Evolutionary conservation across 2,113 vertebrate genomes (phyloP).

Genomic region (Crotophaga sulcirostris): DNA sequence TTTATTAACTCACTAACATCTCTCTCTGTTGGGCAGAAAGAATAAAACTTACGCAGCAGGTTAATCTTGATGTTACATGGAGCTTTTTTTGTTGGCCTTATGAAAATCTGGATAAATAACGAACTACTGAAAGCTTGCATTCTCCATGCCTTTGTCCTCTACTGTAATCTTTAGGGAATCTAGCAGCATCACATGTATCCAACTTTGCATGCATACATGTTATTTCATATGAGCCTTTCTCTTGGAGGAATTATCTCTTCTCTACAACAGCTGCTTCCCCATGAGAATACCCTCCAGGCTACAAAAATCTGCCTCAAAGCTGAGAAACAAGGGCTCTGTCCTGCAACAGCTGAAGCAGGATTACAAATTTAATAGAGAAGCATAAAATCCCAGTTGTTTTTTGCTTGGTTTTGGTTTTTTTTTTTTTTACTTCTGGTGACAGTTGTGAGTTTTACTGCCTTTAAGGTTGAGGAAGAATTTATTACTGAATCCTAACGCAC

Average conservation of each 20-base stretch:
- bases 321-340: background rate
- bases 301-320: background rate
- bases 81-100: background rate
- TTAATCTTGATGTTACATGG: background rate
- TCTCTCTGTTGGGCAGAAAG: background rate
- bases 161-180: background rate
- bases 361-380: background rate
- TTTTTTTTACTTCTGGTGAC: background rate
- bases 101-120: background rate
- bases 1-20: background rate
- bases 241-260: background rate
- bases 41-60: background rate
- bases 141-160: background rate
- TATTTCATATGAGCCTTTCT: background rate
- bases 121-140: background rate
- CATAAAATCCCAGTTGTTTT: background rate
- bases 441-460: background rate
- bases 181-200: background rate
- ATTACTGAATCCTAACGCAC: background rate
- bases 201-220: background rate
- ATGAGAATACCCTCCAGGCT: background rate
- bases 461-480: background rate
- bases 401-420: background rate
- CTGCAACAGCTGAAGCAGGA: background rate
- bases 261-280: background rate